Evolutionary conservation across 2,888 invertebrate species (phyloP).

Genomic region (Ernsta delagoae): DNA sequence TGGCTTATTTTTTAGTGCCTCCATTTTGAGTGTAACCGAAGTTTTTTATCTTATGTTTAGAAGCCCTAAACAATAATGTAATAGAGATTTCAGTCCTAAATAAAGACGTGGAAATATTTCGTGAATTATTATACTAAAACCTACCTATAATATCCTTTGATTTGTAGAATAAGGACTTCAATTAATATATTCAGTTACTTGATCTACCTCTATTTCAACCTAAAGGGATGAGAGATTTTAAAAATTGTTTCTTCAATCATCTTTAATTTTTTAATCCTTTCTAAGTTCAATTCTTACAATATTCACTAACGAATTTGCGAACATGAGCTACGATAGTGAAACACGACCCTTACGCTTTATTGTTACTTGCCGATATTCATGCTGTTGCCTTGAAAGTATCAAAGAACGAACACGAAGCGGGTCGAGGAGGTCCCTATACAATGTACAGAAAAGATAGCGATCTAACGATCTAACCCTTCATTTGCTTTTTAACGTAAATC

Average conservation of each 20-base stretch:
- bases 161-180: no score
- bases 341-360: not conserved
- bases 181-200: no score
- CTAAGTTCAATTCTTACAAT: no score
- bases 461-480: conserved; percentile 17
- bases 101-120: no score
- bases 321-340: not conserved
- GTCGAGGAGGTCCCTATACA: conserved; percentile 1
- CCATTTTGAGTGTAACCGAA: conserved; percentile 85
- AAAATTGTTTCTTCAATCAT: no score
- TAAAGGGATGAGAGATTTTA: no score
- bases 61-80: no score
- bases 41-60: conserved; percentile 77
- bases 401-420: not conserved
- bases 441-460: conserved; percentile 17
- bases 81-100: no score
- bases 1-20: conserved; percentile 86
- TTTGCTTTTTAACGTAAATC: conserved; percentile 20
- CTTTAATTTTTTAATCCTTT: no score
- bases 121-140: no score
- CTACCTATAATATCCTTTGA: no score
- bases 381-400: conserved; percentile 3
- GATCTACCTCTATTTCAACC: no score
- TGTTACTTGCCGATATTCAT: not conserved
- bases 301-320: not conserved